Conservation (phyloP, 2,797 vertebrate species). For the Microctenopoma stevenorrisi region DNA sequence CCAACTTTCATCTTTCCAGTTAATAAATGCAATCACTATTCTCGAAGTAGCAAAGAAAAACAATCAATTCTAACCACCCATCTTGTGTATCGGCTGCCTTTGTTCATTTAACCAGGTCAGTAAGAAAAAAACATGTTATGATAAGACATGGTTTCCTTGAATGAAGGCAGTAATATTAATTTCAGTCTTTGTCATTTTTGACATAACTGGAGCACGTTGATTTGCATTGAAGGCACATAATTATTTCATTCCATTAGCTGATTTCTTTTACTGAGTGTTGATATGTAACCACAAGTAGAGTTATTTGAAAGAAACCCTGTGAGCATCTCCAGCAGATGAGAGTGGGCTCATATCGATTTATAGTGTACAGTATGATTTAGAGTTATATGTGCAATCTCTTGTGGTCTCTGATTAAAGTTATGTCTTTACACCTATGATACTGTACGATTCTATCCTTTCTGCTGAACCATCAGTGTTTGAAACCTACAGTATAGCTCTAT, state of each 20-base stretch:
- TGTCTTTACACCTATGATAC: neutral
- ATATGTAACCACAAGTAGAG: slow-evolving; percentile 14
- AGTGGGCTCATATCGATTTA: slow-evolving; percentile 6
- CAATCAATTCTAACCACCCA: neutral
- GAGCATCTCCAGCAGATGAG: slow-evolving; percentile 12
- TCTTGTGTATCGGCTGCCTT: slow-evolving; percentile 5
- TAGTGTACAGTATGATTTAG: neutral
- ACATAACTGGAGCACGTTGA: slow-evolving; percentile 22
- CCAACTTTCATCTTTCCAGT: slow-evolving; percentile 33
- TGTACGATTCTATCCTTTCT: slow-evolving; percentile 13
- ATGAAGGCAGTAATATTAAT: slow-evolving; percentile 4
- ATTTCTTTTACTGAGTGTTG: slow-evolving; percentile 2
- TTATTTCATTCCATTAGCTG: slow-evolving; percentile 22
- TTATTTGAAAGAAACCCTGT: slow-evolving; percentile 4
- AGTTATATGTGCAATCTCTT: neutral
- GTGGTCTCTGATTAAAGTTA: neutral
- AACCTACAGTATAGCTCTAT: slow-evolving; percentile 35
- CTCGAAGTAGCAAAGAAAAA: neutral
- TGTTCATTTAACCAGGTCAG: slow-evolving; percentile 15
- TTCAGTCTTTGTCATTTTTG: slow-evolving; percentile 7
- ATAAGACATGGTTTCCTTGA: slow-evolving; percentile 7
- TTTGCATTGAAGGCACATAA: slow-evolving; percentile 23
- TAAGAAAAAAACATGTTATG: neutral
- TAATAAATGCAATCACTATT: neutral
- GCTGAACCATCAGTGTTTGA: slow-evolving; percentile 11